Evolutionary conservation across 2,888 invertebrate genomes (phyloP), one percentile per base, ranked within the genome.

Genomic region (Willowsia nigromaculata): DNA sequence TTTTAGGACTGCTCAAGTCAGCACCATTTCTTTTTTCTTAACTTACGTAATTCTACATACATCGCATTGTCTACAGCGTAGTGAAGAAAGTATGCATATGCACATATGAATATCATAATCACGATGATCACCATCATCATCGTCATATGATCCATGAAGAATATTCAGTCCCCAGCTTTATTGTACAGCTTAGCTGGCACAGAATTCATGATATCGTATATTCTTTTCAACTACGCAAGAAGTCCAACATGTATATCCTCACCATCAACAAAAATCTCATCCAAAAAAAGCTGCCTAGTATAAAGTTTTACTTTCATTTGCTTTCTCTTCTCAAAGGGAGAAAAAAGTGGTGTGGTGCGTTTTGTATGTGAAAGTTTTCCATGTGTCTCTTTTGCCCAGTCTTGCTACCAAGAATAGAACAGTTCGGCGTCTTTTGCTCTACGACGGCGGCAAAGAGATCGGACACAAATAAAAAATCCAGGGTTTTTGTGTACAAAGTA

Each of bases 61-160:
- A 3, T 40, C 9, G 13, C 11, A 9, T 9, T 33, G 37, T 9
- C 53, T 76, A 13, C 53, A 76, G n/a, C 4, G 25, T 27, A 53
- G 25, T 25, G n/a, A 18, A 33, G 56, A n/a, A n/a, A 40, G 47
- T 13, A 47, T 11, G 11, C 7, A 22, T 22, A 76, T 25, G 50
- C 47, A 80, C 76, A 76, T 13, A 76, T 47, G 76, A 76, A 50
- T 76, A 80, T 80, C 80, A 80, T 80, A 40, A 80, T 56, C 76
- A 50, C 76, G 30, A 76, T 76, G 76, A 53, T 80, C 27, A 53
- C 53, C 27, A 47, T 76, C 53, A 76, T 50, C 22, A 33, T 80
- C 22, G 37, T 80, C 80, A 80, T 56, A 80, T 80, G 80, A 80
- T 80, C 80, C 80, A 80, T 80, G 80, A 80, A 80, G 56, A 80